Evolutionary conservation across 2,113 vertebrate species (phyloP).

Genomic region (Desmodus rotundus): DNA sequence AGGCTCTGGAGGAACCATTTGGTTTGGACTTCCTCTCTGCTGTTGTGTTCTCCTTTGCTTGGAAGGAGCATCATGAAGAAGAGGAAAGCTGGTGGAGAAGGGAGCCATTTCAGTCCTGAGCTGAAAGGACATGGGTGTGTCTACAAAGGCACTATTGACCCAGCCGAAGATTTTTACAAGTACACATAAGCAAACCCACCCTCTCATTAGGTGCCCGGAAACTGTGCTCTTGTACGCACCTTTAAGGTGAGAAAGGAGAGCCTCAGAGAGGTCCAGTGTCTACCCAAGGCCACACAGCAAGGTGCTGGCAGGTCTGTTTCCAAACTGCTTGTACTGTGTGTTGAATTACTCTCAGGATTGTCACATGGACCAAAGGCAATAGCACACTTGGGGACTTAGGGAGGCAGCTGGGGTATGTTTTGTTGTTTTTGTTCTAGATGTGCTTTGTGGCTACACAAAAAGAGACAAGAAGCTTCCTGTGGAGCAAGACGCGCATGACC

Average conservation of each 20-base stretch:
- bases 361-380: neutral
- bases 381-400: neutral
- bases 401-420: neutral
- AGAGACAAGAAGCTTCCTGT: neutral
- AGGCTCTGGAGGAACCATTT: neutral
- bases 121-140: neutral
- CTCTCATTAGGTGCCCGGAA: neutral
- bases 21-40: neutral
- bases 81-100: neutral
- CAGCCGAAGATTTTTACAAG: neutral
- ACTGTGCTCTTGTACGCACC: neutral
- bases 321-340: neutral
- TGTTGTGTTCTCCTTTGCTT: neutral
- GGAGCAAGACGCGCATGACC: fast-evolving
- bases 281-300: neutral
- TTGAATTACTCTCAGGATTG: neutral
- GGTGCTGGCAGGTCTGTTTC: neutral
- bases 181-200: neutral
- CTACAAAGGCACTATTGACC: neutral
- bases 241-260: neutral
- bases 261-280: neutral
- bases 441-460: neutral
- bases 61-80: neutral
- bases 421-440: neutral
- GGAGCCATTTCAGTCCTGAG: neutral